phyloP scores from a whole-genome alignment of 2,797 vertebrate genomes.

The Mionectes olivaceus region DNA sequence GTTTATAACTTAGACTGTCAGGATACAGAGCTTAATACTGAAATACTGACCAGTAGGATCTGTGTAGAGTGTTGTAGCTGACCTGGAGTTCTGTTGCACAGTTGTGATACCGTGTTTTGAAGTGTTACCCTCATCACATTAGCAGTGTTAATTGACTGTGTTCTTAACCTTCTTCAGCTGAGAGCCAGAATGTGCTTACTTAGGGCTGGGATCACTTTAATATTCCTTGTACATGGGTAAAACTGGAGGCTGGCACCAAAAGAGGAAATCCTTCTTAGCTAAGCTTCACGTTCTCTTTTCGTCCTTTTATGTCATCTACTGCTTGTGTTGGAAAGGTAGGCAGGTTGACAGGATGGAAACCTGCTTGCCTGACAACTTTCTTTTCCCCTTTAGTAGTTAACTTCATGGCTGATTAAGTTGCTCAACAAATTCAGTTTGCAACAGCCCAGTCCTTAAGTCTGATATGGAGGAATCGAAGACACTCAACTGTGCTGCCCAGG shows the following conservation, averaged over 20 bases:
- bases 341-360: not conserved
- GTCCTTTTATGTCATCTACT: not conserved
- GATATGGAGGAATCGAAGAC: not conserved
- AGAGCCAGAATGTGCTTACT: not conserved
- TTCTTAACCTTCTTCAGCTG: not conserved
- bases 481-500: not conserved
- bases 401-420: conserved; percentile 35
- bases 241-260: not conserved
- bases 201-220: not conserved
- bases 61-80: not conserved
- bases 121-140: not conserved
- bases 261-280: not conserved
- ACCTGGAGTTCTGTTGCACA: not conserved
- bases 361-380: not conserved
- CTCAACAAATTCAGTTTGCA: not conserved
- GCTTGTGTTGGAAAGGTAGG: not conserved
- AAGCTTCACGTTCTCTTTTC: not conserved
- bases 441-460: not conserved
- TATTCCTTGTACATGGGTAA: not conserved
- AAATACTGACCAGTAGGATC: not conserved
- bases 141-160: not conserved
- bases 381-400: conserved; percentile 16
- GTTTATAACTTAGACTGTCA: not conserved
- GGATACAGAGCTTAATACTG: not conserved
- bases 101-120: rapidly evolving